Evolutionary conservation across 2,797 vertebrate species (phyloP), one percentile per base, ranked within the genome.

Genomic region (Sebastes vulpes): DNA sequence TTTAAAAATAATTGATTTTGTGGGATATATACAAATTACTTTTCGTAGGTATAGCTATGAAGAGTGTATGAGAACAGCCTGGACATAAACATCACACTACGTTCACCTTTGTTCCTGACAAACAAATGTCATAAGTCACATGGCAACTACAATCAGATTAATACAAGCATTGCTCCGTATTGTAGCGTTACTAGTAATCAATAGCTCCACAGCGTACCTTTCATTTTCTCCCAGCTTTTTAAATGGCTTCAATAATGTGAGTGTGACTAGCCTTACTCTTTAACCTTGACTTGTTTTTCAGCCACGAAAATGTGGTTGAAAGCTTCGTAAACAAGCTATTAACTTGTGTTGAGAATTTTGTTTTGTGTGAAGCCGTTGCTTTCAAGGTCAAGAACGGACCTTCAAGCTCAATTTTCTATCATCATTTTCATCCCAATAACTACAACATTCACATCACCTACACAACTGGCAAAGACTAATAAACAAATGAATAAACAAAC

Each of bases 301-400:
- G 16, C 26, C 23, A 57, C 1, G 2, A 25, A 7, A 8, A 28
- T 28, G 32, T 11, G 5, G 6, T 20, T 28, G 25, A 46, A 70
- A 57, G 32, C 65, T 65, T 63, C 53, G 11, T 9, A 10, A 38
- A 54, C 35, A 54, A 38, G 23, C 53, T 26, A 26, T 26, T 74
- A 46, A 2, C 7, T 31, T 23, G 4, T 38, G 46, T n/a, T 61
- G 7, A 52, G 48, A 28, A 10, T 21, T 31, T 29, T 20, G 23
- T n/a, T n/a, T n/a, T 50, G 18, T 2, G 21, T 77, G 8, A 53
- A 14, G 48, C 14, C 11, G 28, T 38, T 72, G 16, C 11, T 72
- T 58, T 72, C 54, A 66, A 56, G 25, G 14, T 60, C 6, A 20
- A 16, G 1, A 56, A 42, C 21, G 1, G 3, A 50, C 50, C 50